Evolutionary conservation across 2,888 invertebrate species (phyloP).

Genomic region (Carterocephalus palaemon): DNA sequence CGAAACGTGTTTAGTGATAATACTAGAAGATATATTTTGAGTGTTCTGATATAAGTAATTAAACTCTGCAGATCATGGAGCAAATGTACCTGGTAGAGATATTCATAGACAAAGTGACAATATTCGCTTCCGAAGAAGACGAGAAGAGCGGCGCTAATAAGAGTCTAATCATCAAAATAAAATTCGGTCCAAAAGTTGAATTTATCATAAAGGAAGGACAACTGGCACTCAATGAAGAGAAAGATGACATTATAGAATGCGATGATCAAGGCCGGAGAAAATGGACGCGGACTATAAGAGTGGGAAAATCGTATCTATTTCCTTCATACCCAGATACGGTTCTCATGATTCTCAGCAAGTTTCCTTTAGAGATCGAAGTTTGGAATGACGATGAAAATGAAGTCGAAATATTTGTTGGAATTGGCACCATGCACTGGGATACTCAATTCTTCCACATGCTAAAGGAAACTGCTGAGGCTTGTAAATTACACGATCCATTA

Average conservation of each 20-base stretch:
- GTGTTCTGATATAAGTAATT: conserved; percentile 58
- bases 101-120: conserved; percentile 73
- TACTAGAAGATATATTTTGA: conserved; percentile 13
- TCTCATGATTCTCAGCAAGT: conserved; percentile 59
- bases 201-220: conserved; percentile 73
- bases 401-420: conserved; percentile 62
- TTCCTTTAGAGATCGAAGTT: conserved; percentile 72
- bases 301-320: conserved; percentile 77
- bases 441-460: conserved; percentile 70
- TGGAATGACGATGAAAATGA: conserved; percentile 66
- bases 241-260: conserved; percentile 54
- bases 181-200: conserved; percentile 70
- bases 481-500: conserved; percentile 53
- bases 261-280: conserved; percentile 54
- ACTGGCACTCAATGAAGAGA: conserved; percentile 47
- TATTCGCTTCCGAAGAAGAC: conserved; percentile 52
- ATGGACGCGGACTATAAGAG: conserved; percentile 62
- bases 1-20: too few relatives aligned
- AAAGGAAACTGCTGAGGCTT: conserved; percentile 56
- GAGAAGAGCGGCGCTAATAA: conserved; percentile 55
- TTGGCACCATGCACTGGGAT: conserved; percentile 66
- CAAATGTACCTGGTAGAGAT: conserved; percentile 79
- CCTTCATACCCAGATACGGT: conserved; percentile 69
- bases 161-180: conserved; percentile 65
- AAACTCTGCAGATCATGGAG: conserved; percentile 74